Evolutionary conservation across 2,113 vertebrate species (phyloP), one percentile per base, ranked within the genome.

Genomic region (Brachyistius frenatus): DNA sequence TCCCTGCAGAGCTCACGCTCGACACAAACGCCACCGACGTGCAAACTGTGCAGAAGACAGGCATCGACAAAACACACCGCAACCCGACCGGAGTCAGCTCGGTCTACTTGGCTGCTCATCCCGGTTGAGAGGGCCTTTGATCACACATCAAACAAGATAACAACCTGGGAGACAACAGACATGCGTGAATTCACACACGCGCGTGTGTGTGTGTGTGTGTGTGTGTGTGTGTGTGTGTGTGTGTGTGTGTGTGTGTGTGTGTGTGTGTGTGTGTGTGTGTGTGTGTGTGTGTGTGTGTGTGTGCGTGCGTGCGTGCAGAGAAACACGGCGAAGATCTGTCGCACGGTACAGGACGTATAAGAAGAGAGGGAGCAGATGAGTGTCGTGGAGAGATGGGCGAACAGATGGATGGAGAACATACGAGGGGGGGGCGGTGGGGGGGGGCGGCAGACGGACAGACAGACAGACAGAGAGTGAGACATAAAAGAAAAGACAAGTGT

Each of bases 131-230:
- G 35, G 52, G 33, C 57, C 87, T 90, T 87, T 89, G 87, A 92
- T 91, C 85, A 81, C 50, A 88, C 88, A 89, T 89, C 89, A 91
- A 88, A 89, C 84, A 78, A 23, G 72, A 80, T 80, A 85, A 55
- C 63, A 78, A 78, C 76, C 73, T 70, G 52, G 67, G 73, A 86
- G 58, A 81, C 78, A 69, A 78, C 78, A 75, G 69, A 2, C 70
- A 78, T 10, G 16, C 49, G 36, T 23, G 15, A 36, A 52, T 5
- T 56, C 15, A 7, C 58, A 16, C 32, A 39, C 1, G 23, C 23
- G 23, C 1, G 23, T 23, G 23, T 23, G 23, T 23, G 23, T 23
- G 23, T 23, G 23, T 23, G 23, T 23, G 23, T 23, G 23, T 23
- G 23, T 23, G 23, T 23, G 23, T 23, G 23, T 23, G 23, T 23